phyloP scores from a whole-genome alignment of 1,140 invertebrate genomes.

The Cylas formicarius region DNA sequence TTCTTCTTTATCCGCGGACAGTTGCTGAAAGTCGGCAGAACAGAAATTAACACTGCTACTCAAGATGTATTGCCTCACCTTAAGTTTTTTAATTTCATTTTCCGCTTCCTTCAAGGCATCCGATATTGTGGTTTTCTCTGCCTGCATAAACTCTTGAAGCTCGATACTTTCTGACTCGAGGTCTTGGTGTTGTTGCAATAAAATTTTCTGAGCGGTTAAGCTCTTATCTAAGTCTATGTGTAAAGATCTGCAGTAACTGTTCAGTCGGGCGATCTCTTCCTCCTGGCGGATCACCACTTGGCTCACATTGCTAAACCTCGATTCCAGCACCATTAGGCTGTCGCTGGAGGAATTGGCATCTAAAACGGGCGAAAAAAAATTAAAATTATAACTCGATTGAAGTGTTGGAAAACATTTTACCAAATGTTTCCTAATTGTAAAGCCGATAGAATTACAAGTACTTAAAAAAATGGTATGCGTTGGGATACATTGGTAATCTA shows the following conservation, averaged over 20 bases:
- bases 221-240: conserved; percentile 61
- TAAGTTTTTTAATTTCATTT: conserved; percentile 50
- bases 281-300: conserved; percentile 66
- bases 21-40: conserved; percentile 25
- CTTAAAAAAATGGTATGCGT: no score
- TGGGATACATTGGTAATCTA: no score
- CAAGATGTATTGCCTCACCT: conserved; percentile 30
- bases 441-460: no score
- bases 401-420: no score
- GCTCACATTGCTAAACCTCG: conserved; percentile 65
- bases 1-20: conserved; percentile 48
- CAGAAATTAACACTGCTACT: not conserved
- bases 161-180: conserved; percentile 62
- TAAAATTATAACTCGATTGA: no score
- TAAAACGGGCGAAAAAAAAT: conserved; percentile 14
- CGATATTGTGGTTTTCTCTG: conserved; percentile 62
- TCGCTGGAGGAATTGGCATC: conserved; percentile 51
- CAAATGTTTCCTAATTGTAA: no score
- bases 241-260: conserved; percentile 57
- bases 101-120: conserved; percentile 71
- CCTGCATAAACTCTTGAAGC: conserved; percentile 69
- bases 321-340: conserved; percentile 65
- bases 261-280: conserved; percentile 64
- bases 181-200: conserved; percentile 65
- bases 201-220: conserved; percentile 54